Evolutionary conservation across 2,888 invertebrate genomes (phyloP).

Genomic region (Dynastes hyllus): DNA sequence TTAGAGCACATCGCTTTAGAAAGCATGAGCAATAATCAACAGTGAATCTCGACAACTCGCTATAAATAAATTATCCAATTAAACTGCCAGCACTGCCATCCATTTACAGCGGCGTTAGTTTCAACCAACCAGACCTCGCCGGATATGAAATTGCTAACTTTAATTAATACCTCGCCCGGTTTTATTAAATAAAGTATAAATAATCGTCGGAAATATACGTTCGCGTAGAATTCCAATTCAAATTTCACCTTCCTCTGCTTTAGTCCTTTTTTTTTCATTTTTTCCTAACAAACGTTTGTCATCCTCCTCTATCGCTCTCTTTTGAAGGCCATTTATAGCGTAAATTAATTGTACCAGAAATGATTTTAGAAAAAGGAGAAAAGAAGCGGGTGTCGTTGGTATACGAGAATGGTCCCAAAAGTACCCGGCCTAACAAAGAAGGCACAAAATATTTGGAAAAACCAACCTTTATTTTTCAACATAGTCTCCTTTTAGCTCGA

Average conservation of each 20-base stretch:
- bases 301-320: too few relatives aligned
- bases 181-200: conserved; percentile 35
- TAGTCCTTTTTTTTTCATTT: too few relatives aligned
- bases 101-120: background rate
- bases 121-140: background rate
- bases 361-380: conserved; percentile 6
- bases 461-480: too few relatives aligned
- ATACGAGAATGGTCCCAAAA: too few relatives aligned
- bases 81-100: background rate
- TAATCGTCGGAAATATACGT: background rate
- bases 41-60: conserved; percentile 9
- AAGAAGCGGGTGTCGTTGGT: background rate
- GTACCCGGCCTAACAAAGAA: too few relatives aligned
- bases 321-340: background rate
- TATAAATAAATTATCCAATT: conserved; percentile 23
- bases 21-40: background rate
- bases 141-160: conserved; percentile 16
- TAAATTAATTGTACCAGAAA: conserved; percentile 17
- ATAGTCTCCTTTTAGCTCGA: too few relatives aligned
- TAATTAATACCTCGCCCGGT: conserved; percentile 10
- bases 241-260: background rate
- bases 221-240: conserved; percentile 1
- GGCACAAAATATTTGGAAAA: too few relatives aligned
- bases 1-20: background rate
- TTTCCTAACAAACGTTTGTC: too few relatives aligned